Percentiles rank a stretch among this genome's conserved stretches.
phyloP scores from a whole-genome alignment of 2,797 vertebrate species.

The Thaleichthys pacificus region DNA sequence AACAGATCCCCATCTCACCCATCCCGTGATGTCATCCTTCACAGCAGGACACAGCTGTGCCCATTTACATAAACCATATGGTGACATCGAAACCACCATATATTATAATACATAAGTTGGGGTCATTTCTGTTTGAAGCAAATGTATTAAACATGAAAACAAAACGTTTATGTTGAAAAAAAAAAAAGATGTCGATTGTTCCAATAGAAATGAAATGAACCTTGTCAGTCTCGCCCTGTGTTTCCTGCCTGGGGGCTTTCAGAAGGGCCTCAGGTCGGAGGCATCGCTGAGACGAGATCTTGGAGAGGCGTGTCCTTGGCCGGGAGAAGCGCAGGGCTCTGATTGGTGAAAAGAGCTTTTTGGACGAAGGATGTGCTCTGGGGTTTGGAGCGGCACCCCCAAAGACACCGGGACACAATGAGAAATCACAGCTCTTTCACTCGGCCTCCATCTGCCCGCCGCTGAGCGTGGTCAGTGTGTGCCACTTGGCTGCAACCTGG shows the following conservation, averaged over 20 bases:
- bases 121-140: not conserved
- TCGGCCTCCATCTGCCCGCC: conserved; percentile 74
- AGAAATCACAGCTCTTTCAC: conserved; percentile 79
- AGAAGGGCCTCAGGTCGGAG: conserved; percentile 60
- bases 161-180: not conserved
- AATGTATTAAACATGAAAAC: not conserved
- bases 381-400: conserved; percentile 67
- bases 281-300: conserved; percentile 67
- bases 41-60: conserved; percentile 55
- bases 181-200: not conserved
- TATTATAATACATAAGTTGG: conserved; percentile 29
- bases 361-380: conserved; percentile 65
- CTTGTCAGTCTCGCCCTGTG: not conserved
- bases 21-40: conserved; percentile 57
- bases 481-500: conserved; percentile 77
- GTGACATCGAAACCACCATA: conserved; percentile 17
- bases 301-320: conserved; percentile 71
- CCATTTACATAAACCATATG: not conserved
- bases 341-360: conserved; percentile 73
- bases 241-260: conserved; percentile 42
- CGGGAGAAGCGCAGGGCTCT: conserved; percentile 65
- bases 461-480: conserved; percentile 69
- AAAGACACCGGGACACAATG: conserved; percentile 74
- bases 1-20: conserved; percentile 54
- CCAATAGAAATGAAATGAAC: not conserved